Conservation (phyloP, 2,797 vertebrate species). For the Phoebastria nigripes region DNA sequence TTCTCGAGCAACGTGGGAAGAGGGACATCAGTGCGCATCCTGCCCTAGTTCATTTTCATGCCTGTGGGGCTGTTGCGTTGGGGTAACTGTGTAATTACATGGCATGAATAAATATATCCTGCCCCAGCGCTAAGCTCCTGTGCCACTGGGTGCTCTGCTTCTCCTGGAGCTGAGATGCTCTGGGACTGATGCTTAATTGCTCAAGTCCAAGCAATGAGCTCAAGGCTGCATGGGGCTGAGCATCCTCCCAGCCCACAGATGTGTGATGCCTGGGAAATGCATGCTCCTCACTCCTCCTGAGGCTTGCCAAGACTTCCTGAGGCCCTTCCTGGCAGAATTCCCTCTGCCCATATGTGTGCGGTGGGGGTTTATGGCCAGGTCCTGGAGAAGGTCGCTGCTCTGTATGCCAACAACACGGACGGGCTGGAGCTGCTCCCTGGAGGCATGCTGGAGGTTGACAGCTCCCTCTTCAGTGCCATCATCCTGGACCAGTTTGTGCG, state of each 20-base stretch:
- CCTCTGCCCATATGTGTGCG: neutral
- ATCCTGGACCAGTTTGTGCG: slow-evolving; percentile 90
- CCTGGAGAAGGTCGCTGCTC: slow-evolving; percentile 55
- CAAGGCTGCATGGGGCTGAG: neutral
- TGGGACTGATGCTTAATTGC: neutral
- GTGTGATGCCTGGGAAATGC: neutral
- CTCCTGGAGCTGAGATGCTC: neutral
- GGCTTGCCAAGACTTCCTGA: neutral
- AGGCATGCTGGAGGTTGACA: slow-evolving; percentile 81
- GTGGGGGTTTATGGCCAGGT: slow-evolving; percentile 3
- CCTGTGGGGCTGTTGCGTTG: neutral
- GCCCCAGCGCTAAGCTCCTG: neutral
- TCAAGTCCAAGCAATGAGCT: neutral
- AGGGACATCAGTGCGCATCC: fast-evolving
- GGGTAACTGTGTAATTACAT: neutral
- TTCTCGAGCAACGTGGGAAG: neutral
- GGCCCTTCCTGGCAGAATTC: neutral
- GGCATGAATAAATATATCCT: neutral
- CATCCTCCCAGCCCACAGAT: neutral
- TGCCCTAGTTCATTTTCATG: neutral
- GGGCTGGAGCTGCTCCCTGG: slow-evolving; percentile 89
- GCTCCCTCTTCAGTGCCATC: slow-evolving; percentile 83
- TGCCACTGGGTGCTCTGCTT: neutral
- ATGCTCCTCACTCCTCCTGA: fast-evolving
- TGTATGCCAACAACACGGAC: slow-evolving; percentile 80